A percentile compares a stretch with the other conserved stretches of the same genome.
These are phyloP conservation scores for Lutra lutra DNA, from an alignment of 2,797 vertebrate species.

Conservation along the genomic window DNA sequence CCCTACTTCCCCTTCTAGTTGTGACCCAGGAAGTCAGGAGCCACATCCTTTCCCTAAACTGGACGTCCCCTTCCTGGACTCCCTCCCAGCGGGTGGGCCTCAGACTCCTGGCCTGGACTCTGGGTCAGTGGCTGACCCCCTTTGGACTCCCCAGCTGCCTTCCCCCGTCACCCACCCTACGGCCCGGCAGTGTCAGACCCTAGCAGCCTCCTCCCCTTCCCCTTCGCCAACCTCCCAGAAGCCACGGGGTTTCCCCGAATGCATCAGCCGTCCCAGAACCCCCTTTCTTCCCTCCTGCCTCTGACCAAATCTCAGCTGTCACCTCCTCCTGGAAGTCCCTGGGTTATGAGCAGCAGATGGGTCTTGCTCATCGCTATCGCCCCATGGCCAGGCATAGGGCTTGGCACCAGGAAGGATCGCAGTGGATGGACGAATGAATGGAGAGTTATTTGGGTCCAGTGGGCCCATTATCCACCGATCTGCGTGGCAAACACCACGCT, in stretches of 20 bases:
- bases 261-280: rapidly evolving
- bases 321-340: background rate
- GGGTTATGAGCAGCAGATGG: background rate
- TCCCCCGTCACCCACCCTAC: background rate
- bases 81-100: background rate
- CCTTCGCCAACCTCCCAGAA: background rate
- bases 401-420: background rate
- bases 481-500: background rate
- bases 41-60: background rate
- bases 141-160: background rate
- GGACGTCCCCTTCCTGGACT: background rate
- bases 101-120: background rate
- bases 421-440: too few species aligned
- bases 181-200: rapidly evolving
- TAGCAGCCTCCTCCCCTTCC: background rate
- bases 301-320: background rate
- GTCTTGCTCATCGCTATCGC: background rate
- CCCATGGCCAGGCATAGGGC: background rate
- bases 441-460: background rate
- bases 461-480: background rate
- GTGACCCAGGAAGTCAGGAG: background rate
- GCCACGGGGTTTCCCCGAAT: background rate
- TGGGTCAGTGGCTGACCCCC: background rate
- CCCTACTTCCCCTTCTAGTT: conserved; percentile 52
- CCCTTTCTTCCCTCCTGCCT: background rate